A percentile compares a stretch with the other conserved stretches of the same genome.
These are phyloP conservation scores for Mastigias papua DNA, from an alignment of 30 jellyfish, hydroid and myxozoan genomes.

Conservation along the genomic window DNA sequence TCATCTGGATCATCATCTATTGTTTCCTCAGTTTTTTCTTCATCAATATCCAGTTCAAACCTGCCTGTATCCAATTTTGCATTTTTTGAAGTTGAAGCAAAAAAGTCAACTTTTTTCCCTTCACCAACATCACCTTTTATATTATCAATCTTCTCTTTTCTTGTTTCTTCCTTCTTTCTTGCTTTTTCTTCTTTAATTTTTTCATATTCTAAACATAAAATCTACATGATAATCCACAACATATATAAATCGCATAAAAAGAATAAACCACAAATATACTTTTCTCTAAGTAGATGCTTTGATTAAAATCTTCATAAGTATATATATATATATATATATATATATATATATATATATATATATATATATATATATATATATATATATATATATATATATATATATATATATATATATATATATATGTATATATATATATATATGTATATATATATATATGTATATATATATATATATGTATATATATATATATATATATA, in stretches of 20 bases:
- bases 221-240: not conserved
- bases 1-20: conserved; percentile 56
- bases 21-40: conserved; percentile 16
- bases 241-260: not conserved
- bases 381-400: too few species aligned
- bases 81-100: conserved; percentile 41
- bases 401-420: too few species aligned
- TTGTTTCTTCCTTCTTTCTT: conserved; percentile 35
- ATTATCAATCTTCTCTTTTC: conserved; percentile 64
- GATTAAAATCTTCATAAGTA: too few species aligned
- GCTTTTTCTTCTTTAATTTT: conserved; percentile 60
- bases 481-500: too few species aligned
- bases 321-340: too few species aligned
- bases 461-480: too few species aligned
- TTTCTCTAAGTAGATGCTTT: too few species aligned
- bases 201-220: conserved; percentile 63
- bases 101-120: conserved; percentile 55
- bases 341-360: too few species aligned
- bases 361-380: too few species aligned
- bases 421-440: too few species aligned
- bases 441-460: too few species aligned
- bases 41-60: conserved; percentile 26
- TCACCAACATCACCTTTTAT: conserved; percentile 50
- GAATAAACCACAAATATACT: not conserved
- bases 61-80: conserved; percentile 27